Conservation (phyloP, 2,888 invertebrate species). For the Drosophila multiciliata region DNA sequence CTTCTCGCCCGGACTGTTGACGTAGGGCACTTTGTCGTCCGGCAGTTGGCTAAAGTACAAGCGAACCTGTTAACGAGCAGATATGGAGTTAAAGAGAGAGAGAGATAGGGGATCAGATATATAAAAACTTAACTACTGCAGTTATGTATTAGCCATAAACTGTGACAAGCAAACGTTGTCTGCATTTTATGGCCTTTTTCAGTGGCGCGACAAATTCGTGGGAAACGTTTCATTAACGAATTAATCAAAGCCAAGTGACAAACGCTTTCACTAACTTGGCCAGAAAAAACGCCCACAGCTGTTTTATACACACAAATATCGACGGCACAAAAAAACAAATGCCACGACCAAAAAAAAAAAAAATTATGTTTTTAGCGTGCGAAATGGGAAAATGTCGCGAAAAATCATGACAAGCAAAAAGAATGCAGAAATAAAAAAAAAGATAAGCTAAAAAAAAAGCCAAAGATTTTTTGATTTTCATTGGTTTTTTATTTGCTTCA, state of each 20-base stretch:
- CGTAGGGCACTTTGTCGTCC: slow-evolving; percentile 98
- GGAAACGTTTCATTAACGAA: slow-evolving; percentile 36
- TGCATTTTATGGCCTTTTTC: slow-evolving; percentile 10
- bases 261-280: slow-evolving; percentile 57
- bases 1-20: slow-evolving; percentile 97
- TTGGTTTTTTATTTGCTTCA: slow-evolving; percentile 20
- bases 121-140: slow-evolving; percentile 30
- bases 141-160: slow-evolving; percentile 35
- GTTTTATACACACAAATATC: slow-evolving; percentile 22
- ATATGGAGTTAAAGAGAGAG: slow-evolving; percentile 74
- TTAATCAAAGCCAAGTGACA: slow-evolving; percentile 49
- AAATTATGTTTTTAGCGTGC: slow-evolving; percentile 40
- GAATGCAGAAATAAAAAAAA: slow-evolving; percentile 28
- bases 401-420: slow-evolving; percentile 38
- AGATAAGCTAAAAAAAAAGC: slow-evolving; percentile 6
- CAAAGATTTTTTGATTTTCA: slow-evolving; percentile 1
- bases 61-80: slow-evolving; percentile 91
- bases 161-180: slow-evolving; percentile 11
- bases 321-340: slow-evolving; percentile 13
- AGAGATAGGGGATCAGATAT: slow-evolving; percentile 20
- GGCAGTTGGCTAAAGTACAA: slow-evolving; percentile 97
- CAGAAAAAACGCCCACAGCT: slow-evolving; percentile 42
- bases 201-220: slow-evolving; percentile 26
- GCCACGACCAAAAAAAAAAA: slow-evolving; percentile 11
- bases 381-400: slow-evolving; percentile 54